Percentiles rank a stretch among this genome's conserved stretches.
phyloP scores from a whole-genome alignment of 2,797 vertebrate species.

The Enteromius trimaculatus region DNA sequence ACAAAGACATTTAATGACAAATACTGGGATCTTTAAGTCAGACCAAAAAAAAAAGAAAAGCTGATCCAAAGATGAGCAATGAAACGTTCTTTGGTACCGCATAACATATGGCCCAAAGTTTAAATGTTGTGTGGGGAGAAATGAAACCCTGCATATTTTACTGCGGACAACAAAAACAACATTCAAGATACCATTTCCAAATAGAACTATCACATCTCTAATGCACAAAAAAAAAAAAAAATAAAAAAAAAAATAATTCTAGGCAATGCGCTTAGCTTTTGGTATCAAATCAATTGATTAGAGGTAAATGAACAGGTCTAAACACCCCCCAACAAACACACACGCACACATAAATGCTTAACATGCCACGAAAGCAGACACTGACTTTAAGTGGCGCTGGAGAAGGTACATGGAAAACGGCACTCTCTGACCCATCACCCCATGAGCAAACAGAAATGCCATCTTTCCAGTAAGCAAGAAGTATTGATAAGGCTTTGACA shows the following conservation, averaged over 20 bases:
- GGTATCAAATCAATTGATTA: constrained; percentile 35
- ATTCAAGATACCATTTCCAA: constrained; percentile 39
- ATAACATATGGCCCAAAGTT: constrained; percentile 49
- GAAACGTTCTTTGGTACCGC: constrained; percentile 46
- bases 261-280: constrained; percentile 34
- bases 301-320: constrained; percentile 43
- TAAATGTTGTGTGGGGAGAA: constrained; percentile 24
- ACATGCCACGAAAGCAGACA: constrained; percentile 39
- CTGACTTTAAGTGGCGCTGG: constrained; percentile 33
- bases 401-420: constrained; percentile 35
- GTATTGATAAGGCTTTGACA: constrained; percentile 49
- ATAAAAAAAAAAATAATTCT: background rate
- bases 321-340: constrained; percentile 8
- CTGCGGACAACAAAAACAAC: constrained; percentile 3
- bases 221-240: background rate
- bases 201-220: constrained; percentile 15
- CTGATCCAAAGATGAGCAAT: constrained; percentile 18
- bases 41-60: background rate
- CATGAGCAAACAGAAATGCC: constrained; percentile 12
- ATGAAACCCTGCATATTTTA: constrained; percentile 44
- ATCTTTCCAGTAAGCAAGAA: constrained; percentile 46
- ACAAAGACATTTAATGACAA: constrained; percentile 12
- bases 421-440: constrained; percentile 12
- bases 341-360: constrained; percentile 29
- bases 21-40: constrained; percentile 22